Evolutionary conservation across 1,140 invertebrate genomes (phyloP).

Genomic region (Cataglyphis hispanica): DNA sequence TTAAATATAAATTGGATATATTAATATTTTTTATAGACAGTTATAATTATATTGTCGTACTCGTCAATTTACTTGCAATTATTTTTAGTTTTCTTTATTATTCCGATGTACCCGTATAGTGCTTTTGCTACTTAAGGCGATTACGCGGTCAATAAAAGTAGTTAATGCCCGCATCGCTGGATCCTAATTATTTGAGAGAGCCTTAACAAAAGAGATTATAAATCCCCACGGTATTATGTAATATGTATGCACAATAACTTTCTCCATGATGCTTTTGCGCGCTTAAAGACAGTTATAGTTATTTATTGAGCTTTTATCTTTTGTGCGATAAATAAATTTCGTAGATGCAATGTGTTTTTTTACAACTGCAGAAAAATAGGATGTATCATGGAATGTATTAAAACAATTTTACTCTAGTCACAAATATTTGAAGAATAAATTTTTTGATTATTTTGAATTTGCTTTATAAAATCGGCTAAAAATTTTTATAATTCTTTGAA

Average conservation of each 20-base stretch:
- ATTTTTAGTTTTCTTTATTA: constrained; percentile 43
- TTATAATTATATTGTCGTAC: background rate
- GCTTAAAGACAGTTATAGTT: background rate
- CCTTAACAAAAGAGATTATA: constrained; percentile 39
- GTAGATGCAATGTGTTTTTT: background rate
- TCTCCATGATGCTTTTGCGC: background rate
- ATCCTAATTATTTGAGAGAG: constrained; percentile 16
- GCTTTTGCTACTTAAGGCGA: constrained; percentile 27
- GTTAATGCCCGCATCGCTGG: constrained; percentile 39
- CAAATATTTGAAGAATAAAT: background rate
- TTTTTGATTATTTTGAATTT: background rate
- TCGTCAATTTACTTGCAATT: constrained; percentile 25
- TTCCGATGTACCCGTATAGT: background rate
- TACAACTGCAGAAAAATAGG: background rate
- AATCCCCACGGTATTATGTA: constrained; percentile 39
- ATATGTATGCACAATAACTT: constrained; percentile 14
- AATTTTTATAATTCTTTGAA: background rate
- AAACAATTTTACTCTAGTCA: background rate
- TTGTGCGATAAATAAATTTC: background rate
- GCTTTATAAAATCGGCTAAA: background rate
- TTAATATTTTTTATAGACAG: too few relatives aligned
- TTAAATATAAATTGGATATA: background rate
- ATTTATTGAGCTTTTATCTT: background rate
- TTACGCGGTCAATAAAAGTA: constrained; percentile 44
- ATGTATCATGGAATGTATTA: background rate